Evolutionary conservation across 2,888 invertebrate species (phyloP).

Genomic region (Pedicia rivosa): DNA sequence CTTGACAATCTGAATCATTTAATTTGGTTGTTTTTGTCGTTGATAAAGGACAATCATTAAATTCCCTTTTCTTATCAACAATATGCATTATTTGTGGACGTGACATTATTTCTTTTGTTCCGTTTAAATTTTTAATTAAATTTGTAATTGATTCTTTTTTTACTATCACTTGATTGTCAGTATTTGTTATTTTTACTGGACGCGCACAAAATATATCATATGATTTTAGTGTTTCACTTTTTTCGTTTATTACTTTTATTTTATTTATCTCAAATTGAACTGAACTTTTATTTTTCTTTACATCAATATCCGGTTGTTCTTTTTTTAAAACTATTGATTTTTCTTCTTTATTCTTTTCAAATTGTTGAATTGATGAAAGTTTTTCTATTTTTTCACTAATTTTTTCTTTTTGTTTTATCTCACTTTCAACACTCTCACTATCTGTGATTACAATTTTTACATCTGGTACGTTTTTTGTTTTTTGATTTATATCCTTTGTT

Average conservation of each 20-base stretch:
- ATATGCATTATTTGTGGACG: constrained; percentile 45
- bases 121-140: constrained; percentile 34
- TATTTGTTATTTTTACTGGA: too few species aligned
- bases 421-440: too few species aligned
- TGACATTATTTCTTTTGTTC: constrained; percentile 35
- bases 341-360: not conserved
- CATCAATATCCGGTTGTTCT: not conserved
- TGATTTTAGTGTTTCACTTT: too few species aligned
- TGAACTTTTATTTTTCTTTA: not conserved
- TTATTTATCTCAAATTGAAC: too few species aligned
- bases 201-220: constrained; percentile 29
- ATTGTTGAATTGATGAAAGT: constrained; percentile 4
- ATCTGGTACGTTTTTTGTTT: too few species aligned
- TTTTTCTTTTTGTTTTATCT: not conserved
- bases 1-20: constrained; percentile 7
- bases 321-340: not conserved
- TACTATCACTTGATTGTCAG: too few species aligned
- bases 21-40: constrained; percentile 11
- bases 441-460: too few species aligned
- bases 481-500: too few species aligned
- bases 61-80: constrained; percentile 32
- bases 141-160: too few species aligned
- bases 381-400: not conserved
- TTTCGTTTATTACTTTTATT: too few species aligned
- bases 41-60: too few species aligned